A percentile compares a stretch with the other conserved stretches of the same genome.
These are phyloP conservation scores for Protobothrops mucrosquamatus DNA, from an alignment of 2,113 vertebrate species.

Conservation along the genomic window DNA sequence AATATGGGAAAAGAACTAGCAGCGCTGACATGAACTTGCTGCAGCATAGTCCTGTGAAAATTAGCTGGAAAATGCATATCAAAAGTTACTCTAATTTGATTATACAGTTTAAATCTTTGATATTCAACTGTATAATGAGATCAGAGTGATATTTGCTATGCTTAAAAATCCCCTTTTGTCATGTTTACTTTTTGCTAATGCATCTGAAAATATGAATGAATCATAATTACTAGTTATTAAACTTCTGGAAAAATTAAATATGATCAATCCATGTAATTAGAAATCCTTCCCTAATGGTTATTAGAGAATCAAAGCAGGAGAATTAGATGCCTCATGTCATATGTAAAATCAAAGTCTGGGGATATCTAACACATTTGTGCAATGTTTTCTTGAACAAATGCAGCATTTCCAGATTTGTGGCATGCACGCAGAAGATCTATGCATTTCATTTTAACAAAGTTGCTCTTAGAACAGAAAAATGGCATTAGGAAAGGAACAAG, in stretches of 20 bases:
- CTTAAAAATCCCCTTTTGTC: neutral
- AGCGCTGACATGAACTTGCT: constrained; percentile 4
- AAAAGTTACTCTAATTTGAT: neutral
- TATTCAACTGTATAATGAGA: constrained; percentile 7
- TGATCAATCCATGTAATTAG: neutral
- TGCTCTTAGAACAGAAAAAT: neutral
- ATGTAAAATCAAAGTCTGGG: neutral
- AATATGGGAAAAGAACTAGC: neutral
- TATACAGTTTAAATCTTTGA: neutral
- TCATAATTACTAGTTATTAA: constrained; percentile 1
- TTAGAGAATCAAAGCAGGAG: neutral
- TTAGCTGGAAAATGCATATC: constrained; percentile 7
- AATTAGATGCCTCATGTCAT: neutral
- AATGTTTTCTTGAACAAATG: neutral
- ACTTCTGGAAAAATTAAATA: neutral
- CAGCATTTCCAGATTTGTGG: neutral
- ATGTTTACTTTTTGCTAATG: neutral
- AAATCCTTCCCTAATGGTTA: neutral
- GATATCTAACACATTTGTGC: neutral
- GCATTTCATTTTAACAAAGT: neutral
- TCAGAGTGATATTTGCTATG: neutral
- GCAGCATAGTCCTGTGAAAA: constrained; percentile 3
- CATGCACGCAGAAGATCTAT: neutral
- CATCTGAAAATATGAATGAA: neutral
- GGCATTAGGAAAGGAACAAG: neutral